Evolutionary conservation across 2,888 invertebrate genomes (phyloP).

Genomic region (Nebria brevicollis): DNA sequence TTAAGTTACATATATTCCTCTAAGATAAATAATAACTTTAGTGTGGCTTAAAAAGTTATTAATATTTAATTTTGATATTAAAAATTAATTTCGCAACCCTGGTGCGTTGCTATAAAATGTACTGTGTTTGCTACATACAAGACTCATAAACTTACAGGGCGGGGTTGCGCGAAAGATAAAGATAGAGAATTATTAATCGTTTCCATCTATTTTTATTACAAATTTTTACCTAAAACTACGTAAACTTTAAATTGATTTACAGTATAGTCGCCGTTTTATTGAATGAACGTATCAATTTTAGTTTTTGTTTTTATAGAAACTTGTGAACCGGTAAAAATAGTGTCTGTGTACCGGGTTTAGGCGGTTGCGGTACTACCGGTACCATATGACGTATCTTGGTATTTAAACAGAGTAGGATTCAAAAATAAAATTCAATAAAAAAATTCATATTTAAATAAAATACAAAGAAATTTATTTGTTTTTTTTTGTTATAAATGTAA

Average conservation of each 20-base stretch:
- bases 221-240: not conserved
- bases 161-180: constrained; percentile 19
- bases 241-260: not conserved
- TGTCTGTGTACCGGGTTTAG: constrained; percentile 11
- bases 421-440: too few relatives aligned
- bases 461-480: too few relatives aligned
- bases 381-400: constrained; percentile 11
- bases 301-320: not conserved
- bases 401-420: constrained; percentile 9
- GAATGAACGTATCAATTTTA: not conserved
- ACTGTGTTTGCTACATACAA: constrained; percentile 3
- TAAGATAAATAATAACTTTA: not conserved
- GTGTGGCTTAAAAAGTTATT: not conserved
- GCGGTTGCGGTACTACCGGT: constrained; percentile 26
- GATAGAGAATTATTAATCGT: constrained; percentile 8
- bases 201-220: not conserved
- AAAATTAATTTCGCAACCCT: not conserved
- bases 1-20: too few relatives aligned
- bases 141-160: constrained; percentile 32
- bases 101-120: not conserved
- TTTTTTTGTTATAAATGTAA: too few relatives aligned
- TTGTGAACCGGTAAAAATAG: constrained; percentile 29
- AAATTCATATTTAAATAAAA: too few relatives aligned
- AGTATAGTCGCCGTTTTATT: not conserved
- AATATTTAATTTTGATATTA: not conserved